phyloP scores from a whole-genome alignment of 2,113 vertebrate species.

The Triplophysa rosa region DNA sequence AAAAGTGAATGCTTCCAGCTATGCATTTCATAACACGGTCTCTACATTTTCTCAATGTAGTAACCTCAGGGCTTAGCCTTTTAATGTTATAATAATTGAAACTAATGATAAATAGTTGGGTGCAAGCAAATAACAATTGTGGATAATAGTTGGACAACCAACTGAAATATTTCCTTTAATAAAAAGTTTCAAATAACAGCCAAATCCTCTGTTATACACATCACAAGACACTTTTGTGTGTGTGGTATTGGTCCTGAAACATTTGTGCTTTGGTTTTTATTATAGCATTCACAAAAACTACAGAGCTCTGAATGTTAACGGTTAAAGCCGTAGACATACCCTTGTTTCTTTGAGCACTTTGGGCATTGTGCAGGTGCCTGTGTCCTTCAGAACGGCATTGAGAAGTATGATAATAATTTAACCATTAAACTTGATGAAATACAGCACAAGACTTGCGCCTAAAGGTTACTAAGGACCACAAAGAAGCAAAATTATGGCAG shows the following conservation, averaged over 20 bases:
- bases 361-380: constrained; percentile 59
- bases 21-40: neutral
- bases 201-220: no score
- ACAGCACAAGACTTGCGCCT: neutral
- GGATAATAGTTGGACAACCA: no score
- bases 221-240: no score
- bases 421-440: neutral
- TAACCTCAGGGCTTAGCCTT: no score
- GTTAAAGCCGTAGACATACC: constrained; percentile 57
- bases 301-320: neutral
- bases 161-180: no score
- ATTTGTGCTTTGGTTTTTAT: neutral
- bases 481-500: neutral
- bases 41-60: neutral
- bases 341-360: constrained; percentile 64
- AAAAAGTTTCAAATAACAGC: no score
- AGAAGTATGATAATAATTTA: neutral
- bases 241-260: no score
- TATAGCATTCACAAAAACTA: neutral
- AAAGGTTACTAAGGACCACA: neutral
- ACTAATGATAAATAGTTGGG: no score
- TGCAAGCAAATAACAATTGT: no score
- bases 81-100: no score
- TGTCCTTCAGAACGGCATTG: constrained; percentile 61
- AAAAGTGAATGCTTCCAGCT: neutral